phyloP scores from a whole-genome alignment of 2,888 invertebrate genomes.

The Ecdyonurus torrentis region DNA sequence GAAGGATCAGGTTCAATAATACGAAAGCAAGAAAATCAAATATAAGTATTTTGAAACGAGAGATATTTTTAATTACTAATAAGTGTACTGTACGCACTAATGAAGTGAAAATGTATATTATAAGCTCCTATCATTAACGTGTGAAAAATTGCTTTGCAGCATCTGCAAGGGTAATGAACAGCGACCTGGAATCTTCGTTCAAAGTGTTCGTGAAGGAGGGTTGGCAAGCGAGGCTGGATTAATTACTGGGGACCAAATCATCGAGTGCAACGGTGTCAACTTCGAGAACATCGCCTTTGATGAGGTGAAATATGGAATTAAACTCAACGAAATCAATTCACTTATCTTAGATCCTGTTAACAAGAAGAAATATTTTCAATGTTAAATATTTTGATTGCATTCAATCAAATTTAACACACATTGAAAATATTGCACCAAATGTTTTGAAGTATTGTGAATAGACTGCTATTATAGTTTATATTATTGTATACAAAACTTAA shows the following conservation, averaged over 20 bases:
- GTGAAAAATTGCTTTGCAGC: constrained; percentile 28
- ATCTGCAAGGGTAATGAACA: constrained; percentile 74
- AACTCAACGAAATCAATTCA: too few relatives aligned
- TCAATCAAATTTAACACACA: not conserved
- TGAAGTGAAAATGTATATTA: not conserved
- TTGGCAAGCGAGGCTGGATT: constrained; percentile 77
- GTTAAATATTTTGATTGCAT: not conserved
- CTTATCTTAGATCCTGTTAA: not conserved
- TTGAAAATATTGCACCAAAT: too few relatives aligned
- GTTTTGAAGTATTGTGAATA: too few relatives aligned
- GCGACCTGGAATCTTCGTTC: constrained; percentile 76
- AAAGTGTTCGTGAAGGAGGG: constrained; percentile 78
- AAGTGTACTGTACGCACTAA: not conserved
- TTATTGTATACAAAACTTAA: too few relatives aligned
- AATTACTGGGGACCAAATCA: constrained; percentile 77
- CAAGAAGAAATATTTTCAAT: not conserved
- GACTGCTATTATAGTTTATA: too few relatives aligned
- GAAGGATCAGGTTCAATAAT: too few relatives aligned
- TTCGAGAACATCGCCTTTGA: constrained; percentile 55
- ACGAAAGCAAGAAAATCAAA: too few relatives aligned
- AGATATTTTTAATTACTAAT: too few relatives aligned
- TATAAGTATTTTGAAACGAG: too few relatives aligned
- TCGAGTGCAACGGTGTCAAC: constrained; percentile 65
- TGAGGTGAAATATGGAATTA: too few relatives aligned
- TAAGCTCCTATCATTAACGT: not conserved